phyloP scores from a whole-genome alignment of 2,888 invertebrate genomes.

The Drosophila paucipuncta region DNA sequence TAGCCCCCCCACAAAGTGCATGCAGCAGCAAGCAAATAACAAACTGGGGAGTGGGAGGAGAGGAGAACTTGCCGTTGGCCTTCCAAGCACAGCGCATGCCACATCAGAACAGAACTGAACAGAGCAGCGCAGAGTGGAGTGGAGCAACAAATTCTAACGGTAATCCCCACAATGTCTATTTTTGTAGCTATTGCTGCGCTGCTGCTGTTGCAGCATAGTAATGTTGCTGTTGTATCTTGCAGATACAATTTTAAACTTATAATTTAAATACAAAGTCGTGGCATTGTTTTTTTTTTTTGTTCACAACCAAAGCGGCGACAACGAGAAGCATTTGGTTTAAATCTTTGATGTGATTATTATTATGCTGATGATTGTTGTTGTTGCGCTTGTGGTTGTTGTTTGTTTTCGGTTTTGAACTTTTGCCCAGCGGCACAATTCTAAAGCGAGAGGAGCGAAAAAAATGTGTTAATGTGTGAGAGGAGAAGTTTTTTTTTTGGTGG shows the following conservation, averaged over 20 bases:
- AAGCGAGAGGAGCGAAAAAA: slow-evolving; percentile 38
- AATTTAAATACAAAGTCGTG: slow-evolving; percentile 77
- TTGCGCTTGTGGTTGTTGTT: slow-evolving; percentile 18
- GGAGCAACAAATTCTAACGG: slow-evolving; percentile 67
- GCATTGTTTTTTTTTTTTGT: slow-evolving; percentile 55
- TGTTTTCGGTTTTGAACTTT: slow-evolving; percentile 10
- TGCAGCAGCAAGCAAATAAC: slow-evolving; percentile 10
- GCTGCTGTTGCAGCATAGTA: slow-evolving; percentile 44
- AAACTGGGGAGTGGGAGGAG: not conserved
- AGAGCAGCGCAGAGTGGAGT: slow-evolving; percentile 14
- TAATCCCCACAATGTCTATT: slow-evolving; percentile 77
- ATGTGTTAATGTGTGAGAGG: slow-evolving; percentile 80
- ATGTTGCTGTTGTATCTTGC: slow-evolving; percentile 56
- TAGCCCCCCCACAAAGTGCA: slow-evolving; percentile 51
- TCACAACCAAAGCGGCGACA: slow-evolving; percentile 15
- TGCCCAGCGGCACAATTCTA: slow-evolving; percentile 48
- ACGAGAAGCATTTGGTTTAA: slow-evolving; percentile 62
- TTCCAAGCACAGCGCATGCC: slow-evolving; percentile 70
- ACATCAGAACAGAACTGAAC: slow-evolving; percentile 41
- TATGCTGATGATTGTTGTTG: slow-evolving; percentile 30
- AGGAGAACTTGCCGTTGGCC: slow-evolving; percentile 73
- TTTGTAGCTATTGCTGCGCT: slow-evolving; percentile 44
- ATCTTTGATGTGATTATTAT: slow-evolving; percentile 71
- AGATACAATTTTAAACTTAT: slow-evolving; percentile 75
- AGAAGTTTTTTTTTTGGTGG: slow-evolving; percentile 35